These are phyloP conservation scores for Podarcis raffonei DNA, from an alignment of 2,113 vertebrate genomes.

Conservation along the genomic window DNA sequence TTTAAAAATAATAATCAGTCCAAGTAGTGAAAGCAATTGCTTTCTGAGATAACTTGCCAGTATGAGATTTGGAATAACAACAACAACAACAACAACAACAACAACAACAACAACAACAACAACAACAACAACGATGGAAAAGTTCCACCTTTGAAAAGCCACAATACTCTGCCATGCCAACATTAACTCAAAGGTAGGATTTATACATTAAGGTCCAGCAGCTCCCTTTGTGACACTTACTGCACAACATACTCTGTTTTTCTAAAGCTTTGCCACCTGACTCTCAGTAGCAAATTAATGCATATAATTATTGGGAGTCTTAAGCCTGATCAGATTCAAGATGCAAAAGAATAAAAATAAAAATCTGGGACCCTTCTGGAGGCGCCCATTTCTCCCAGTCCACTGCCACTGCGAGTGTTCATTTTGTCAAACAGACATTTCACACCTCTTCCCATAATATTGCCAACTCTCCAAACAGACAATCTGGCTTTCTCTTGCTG, in stretches of 20 bases:
- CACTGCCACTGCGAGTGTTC: not conserved
- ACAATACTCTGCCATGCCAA: not conserved
- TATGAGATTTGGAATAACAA: not conserved
- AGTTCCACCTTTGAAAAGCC: not conserved
- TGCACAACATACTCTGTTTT: not conserved
- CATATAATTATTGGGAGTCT: not conserved
- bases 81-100: accelerated
- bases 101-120: not conserved
- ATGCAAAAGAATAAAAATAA: not conserved
- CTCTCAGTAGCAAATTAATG: not conserved
- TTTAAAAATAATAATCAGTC: accelerated
- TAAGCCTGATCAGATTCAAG: not conserved
- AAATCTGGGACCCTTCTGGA: not conserved
- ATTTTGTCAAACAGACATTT: not conserved
- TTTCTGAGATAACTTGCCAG: not conserved
- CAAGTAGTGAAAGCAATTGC: not conserved
- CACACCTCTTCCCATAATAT: not conserved
- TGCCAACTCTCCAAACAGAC: not conserved
- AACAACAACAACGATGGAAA: too few relatives aligned
- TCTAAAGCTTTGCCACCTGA: not conserved
- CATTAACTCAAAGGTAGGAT: not conserved
- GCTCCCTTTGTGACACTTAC: not conserved
- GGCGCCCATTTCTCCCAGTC: not conserved
- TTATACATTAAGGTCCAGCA: not conserved
- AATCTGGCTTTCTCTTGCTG: conserved; percentile 6